phyloP scores from a whole-genome alignment of 2,888 invertebrate species.

The Mycalesis mineus region DNA sequence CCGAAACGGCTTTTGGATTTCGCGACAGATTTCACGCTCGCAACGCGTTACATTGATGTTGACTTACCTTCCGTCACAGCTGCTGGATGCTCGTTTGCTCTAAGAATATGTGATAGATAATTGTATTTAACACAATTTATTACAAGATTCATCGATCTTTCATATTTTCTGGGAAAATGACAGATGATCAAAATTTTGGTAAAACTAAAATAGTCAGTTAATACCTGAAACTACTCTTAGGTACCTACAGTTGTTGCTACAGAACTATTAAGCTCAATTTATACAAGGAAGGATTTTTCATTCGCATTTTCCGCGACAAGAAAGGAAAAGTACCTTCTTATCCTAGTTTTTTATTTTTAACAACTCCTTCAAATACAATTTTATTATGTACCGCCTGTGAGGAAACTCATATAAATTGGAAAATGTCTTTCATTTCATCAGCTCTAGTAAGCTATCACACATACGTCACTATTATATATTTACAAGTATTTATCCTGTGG shows the following conservation, averaged over 20 bases:
- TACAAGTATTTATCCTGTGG: background rate
- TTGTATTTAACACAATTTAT: constrained; percentile 8
- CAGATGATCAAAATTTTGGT: background rate
- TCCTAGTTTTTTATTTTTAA: too few species aligned
- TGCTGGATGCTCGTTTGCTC: constrained; percentile 58
- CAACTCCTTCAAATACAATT: too few species aligned
- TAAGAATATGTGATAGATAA: constrained; percentile 16
- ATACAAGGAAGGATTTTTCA: too few species aligned
- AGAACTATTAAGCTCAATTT: too few species aligned
- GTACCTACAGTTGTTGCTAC: too few species aligned
- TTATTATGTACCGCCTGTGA: too few species aligned
- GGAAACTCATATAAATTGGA: too few species aligned
- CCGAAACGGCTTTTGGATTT: constrained; percentile 70
- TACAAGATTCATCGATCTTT: constrained; percentile 4
- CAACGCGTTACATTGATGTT: constrained; percentile 77
- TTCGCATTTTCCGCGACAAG: too few species aligned
- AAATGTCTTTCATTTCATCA: too few species aligned
- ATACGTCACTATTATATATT: too few species aligned
- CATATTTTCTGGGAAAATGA: background rate
- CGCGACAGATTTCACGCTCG: constrained; percentile 69
- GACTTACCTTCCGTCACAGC: constrained; percentile 78
- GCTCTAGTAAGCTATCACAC: too few species aligned
- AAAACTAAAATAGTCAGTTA: background rate
- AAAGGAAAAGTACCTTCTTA: too few species aligned
- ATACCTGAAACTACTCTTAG: background rate